Evolutionary conservation across 2,797 vertebrate genomes (phyloP).

Genomic region (Falco rusticolus): DNA sequence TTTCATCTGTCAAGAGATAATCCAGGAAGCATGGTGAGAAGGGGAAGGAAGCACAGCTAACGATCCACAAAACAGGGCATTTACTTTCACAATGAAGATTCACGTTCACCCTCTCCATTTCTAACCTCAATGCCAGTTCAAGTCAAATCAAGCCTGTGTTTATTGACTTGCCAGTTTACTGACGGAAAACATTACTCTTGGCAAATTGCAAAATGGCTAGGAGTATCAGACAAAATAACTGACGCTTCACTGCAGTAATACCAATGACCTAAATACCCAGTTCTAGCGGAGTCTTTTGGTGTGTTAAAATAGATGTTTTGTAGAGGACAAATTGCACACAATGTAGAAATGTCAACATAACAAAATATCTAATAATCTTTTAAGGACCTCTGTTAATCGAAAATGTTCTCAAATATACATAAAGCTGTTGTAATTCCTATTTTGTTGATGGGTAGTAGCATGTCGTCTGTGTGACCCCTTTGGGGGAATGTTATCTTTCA

Average conservation of each 20-base stretch:
- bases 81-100: neutral
- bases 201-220: neutral
- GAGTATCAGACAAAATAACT: constrained; percentile 53
- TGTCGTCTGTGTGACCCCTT: neutral
- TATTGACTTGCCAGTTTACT: constrained; percentile 54
- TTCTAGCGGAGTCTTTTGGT: constrained; percentile 24
- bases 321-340: neutral
- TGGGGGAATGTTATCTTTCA: constrained; percentile 35
- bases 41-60: neutral
- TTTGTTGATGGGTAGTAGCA: neutral
- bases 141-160: constrained; percentile 31
- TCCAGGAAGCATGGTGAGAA: neutral
- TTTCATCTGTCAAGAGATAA: neutral
- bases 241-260: constrained; percentile 58
- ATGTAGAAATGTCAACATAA: neutral
- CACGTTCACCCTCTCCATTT: neutral
- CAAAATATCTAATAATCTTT: neutral
- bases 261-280: constrained; percentile 67
- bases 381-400: neutral
- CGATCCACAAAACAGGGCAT: neutral
- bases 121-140: constrained; percentile 55
- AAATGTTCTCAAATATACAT: neutral
- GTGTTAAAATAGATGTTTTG: constrained; percentile 16
- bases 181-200: constrained; percentile 51
- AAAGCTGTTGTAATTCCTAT: neutral